phyloP scores from a whole-genome alignment of 2,113 vertebrate genomes.

The Nothocercus nigrocapillus region DNA sequence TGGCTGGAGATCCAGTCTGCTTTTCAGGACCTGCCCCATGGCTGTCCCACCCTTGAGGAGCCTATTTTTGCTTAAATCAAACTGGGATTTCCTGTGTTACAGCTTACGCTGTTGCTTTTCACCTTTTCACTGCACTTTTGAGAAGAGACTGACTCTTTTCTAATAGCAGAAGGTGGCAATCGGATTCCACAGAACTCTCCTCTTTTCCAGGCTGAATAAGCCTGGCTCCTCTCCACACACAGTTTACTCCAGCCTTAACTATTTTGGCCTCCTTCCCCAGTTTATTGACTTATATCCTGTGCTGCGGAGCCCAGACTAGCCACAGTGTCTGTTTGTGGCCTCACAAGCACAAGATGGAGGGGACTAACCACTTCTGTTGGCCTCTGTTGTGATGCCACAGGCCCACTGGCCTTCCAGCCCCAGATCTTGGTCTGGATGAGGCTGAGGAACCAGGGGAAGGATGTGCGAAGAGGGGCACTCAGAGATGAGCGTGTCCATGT shows the following conservation, averaged over 20 bases:
- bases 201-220: not conserved
- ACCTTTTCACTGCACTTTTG: not conserved
- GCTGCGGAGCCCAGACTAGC: not conserved
- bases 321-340: not conserved
- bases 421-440: not conserved
- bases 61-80: not conserved
- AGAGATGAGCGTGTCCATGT: accelerated
- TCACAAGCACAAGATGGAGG: not conserved
- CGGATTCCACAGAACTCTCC: not conserved
- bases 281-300: not conserved
- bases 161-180: not conserved
- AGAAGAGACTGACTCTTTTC: not conserved
- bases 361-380: not conserved
- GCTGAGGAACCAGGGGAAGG: not conserved
- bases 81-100: not conserved
- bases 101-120: not conserved
- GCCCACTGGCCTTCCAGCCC: accelerated
- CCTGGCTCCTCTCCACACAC: not conserved
- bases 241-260: not conserved
- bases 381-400: accelerated
- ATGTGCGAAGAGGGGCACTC: not conserved
- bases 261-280: not conserved
- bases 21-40: not conserved
- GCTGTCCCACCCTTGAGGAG: not conserved
- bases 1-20: not conserved